These are phyloP conservation scores for Pyrgus malvae DNA, from an alignment of 2,888 invertebrate species.

Conservation along the genomic window DNA sequence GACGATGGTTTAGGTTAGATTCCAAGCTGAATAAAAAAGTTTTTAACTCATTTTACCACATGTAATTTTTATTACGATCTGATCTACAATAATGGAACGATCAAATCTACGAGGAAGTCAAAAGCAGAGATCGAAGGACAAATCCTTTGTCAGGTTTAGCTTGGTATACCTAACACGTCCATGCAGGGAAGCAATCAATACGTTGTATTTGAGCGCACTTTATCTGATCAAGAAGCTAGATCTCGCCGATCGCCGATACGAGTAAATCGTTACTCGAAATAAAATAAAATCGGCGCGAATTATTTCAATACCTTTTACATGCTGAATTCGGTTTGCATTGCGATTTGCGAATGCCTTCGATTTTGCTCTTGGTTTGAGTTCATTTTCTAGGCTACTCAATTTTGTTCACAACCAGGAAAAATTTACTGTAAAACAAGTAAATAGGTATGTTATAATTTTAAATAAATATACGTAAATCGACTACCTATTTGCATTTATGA, in stretches of 20 bases:
- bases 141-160: slow-evolving; percentile 56
- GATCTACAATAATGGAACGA: no score
- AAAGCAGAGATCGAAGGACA: no score
- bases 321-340: slow-evolving; percentile 50
- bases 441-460: no score
- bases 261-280: slow-evolving; percentile 66
- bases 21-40: no score
- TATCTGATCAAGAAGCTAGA: slow-evolving; percentile 66
- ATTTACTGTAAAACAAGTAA: no score
- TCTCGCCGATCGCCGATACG: slow-evolving; percentile 53
- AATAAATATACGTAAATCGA: no score
- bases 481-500: no score
- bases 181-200: slow-evolving; percentile 69
- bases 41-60: no score
- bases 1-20: no score
- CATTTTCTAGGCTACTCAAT: slow-evolving; percentile 27
- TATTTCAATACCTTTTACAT: slow-evolving; percentile 54
- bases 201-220: slow-evolving; percentile 77
- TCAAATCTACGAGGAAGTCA: no score
- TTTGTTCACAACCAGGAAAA: not conserved
- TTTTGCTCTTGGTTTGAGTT: slow-evolving; percentile 33
- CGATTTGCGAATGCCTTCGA: slow-evolving; percentile 49
- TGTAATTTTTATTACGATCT: no score
- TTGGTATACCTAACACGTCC: no score
- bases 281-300: slow-evolving; percentile 63